Percentiles rank a stretch among this genome's conserved stretches.
These are phyloP conservation scores for Amblyopsis hoosieri DNA, from an alignment of 2,797 vertebrate genomes.

Conservation along the genomic window DNA sequence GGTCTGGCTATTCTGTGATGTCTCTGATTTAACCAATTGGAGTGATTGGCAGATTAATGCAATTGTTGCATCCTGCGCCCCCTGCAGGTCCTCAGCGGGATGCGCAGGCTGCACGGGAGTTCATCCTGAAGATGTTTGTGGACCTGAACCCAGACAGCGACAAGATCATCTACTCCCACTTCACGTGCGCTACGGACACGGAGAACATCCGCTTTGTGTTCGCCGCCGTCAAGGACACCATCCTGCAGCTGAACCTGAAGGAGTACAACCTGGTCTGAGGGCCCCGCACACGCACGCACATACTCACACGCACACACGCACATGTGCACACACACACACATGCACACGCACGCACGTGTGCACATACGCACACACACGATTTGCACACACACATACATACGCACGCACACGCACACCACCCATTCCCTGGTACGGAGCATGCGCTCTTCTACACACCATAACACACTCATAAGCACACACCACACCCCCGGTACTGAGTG, in stretches of 20 bases:
- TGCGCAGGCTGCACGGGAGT: slow-evolving; percentile 94
- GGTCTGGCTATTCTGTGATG: too few species aligned
- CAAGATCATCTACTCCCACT: slow-evolving; percentile 99
- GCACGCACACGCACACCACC: slow-evolving; percentile 6
- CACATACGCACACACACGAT: slow-evolving; percentile 2
- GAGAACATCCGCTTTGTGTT: slow-evolving; percentile 99
- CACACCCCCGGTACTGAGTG: slow-evolving; percentile 7
- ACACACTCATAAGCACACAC: slow-evolving; percentile 7
- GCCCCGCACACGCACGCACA: slow-evolving; percentile 39
- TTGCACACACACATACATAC: background rate
- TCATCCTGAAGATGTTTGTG: slow-evolving; percentile 99
- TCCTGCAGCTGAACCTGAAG: slow-evolving; percentile 99
- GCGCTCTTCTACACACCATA: slow-evolving; percentile 5
- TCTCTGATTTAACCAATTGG: too few species aligned
- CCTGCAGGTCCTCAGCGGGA: slow-evolving; percentile 91
- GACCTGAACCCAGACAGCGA: slow-evolving; percentile 99
- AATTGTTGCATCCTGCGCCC: too few species aligned
- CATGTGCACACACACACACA: background rate
- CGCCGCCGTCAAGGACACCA: slow-evolving; percentile 99
- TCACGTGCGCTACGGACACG: slow-evolving; percentile 98
- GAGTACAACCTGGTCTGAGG: slow-evolving; percentile 95
- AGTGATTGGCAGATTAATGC: too few species aligned
- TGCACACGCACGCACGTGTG: slow-evolving; percentile 8
- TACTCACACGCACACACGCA: slow-evolving; percentile 10
- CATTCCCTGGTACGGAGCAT: too few species aligned